Percentiles rank a stretch among this genome's conserved stretches.
phyloP scores from a whole-genome alignment of 1,140 invertebrate genomes.

The Andricus grossulariae region DNA sequence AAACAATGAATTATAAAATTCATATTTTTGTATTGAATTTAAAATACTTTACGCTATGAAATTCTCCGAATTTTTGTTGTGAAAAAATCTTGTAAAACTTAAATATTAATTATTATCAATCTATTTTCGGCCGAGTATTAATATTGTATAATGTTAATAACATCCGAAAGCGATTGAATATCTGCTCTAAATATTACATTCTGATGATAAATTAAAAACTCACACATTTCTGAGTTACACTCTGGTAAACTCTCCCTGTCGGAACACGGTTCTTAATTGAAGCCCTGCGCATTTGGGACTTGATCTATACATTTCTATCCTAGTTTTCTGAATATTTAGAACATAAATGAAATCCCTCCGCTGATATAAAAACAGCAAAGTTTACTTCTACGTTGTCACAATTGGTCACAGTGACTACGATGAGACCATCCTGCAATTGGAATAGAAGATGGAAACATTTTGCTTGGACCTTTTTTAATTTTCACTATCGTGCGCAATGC shows the following conservation, averaged over 20 bases:
- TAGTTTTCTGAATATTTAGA: background rate
- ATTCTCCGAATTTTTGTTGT: too few relatives aligned
- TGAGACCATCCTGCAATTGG: background rate
- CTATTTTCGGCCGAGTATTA: too few relatives aligned
- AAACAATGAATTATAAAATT: too few relatives aligned
- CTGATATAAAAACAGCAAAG: constrained; percentile 5
- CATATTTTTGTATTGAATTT: too few relatives aligned
- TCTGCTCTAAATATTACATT: background rate
- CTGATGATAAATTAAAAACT: constrained; percentile 16
- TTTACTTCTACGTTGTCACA: background rate
- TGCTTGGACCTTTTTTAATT: background rate
- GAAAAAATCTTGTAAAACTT: too few relatives aligned
- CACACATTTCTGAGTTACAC: background rate
- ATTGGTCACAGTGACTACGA: background rate
- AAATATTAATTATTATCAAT: too few relatives aligned
- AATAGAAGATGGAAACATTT: background rate
- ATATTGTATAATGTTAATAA: too few relatives aligned
- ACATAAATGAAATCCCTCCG: constrained; percentile 13
- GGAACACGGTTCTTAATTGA: constrained; percentile 21
- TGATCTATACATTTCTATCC: constrained; percentile 8
- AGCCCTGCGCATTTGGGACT: background rate
- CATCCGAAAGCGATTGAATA: too few relatives aligned
- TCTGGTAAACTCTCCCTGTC: background rate
- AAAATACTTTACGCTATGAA: too few relatives aligned
- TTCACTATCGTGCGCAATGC: constrained; percentile 40